Base-by-base conservation (phyloP, 1,140 invertebrate species). In the Augochlora pura region DNA sequence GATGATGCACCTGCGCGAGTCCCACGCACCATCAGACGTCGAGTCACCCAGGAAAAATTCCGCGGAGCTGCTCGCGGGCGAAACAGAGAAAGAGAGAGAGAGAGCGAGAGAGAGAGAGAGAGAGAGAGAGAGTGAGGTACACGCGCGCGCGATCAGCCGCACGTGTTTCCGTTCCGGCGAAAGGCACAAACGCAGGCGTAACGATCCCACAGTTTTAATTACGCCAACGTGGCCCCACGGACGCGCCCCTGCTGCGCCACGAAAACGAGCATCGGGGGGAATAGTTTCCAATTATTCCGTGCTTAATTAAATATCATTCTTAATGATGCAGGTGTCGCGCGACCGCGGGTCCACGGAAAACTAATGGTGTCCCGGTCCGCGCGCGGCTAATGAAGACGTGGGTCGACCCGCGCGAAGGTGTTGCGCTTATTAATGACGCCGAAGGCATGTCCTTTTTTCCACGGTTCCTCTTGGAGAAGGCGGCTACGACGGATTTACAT, bases 141-240 rank as follows among this genome's bases (percentile, higher is more conserved):
- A 16, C 14, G 18, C 16, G 70, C 39, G 52, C 63, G 75, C 64
- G 32, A 32, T 32, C 32, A 4, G 27, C 46, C 46, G 60, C 62
- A 60, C 69, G 63, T 18, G 25, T 69, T 27, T n/a, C 14, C 52
- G 63, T 57, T 74, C 71, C 38, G 68, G 68, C 76, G 80, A 86
- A 86, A 82, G 83, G 80, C 73, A 74, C 18, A 85, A 85, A 82
- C 80, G 83, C 83, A 86, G 84, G 80, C 83, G 83, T 85, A 82
- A 82, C 76, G 63, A 85, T 82, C 76, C 80, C 76, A 85, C 82
- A 86, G 80, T 86, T 86, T 86, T 86, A 86, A 86, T 86, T 82
- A 86, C 76, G 83, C 80, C 84, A 79, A 82, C 80, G 62, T 76
- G 79, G 66, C 60, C 74, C 72, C n/a, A n/a, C 72, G 66, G 66